Evolutionary conservation across 2,888 invertebrate species (phyloP).

Genomic region (Drosophila austrosaltans): DNA sequence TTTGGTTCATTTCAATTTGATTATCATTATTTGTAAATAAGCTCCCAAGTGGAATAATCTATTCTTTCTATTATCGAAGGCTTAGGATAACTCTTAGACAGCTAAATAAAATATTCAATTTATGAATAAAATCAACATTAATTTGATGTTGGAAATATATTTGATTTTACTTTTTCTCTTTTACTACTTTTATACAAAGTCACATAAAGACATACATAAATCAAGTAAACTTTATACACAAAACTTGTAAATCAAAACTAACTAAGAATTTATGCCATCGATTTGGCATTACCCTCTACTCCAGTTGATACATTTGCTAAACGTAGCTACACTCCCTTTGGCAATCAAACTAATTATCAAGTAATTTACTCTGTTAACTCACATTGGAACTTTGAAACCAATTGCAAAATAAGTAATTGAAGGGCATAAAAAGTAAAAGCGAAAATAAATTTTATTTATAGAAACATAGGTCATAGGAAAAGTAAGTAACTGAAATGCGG

Average conservation of each 20-base stretch:
- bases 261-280: too few relatives aligned
- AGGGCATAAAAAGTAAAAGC: constrained; percentile 10
- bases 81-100: not conserved
- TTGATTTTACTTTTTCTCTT: too few relatives aligned
- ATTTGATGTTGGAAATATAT: not conserved
- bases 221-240: too few relatives aligned
- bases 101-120: not conserved
- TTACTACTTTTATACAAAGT: not conserved
- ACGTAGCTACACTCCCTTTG: constrained; percentile 21
- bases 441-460: not conserved
- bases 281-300: too few relatives aligned
- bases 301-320: not conserved
- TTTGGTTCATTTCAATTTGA: too few relatives aligned
- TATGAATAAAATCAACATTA: not conserved
- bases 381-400: constrained; percentile 40
- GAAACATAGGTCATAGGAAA: not conserved
- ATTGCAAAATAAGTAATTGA: constrained; percentile 8
- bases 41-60: too few relatives aligned
- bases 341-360: constrained; percentile 65
- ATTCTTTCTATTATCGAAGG: too few relatives aligned
- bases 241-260: too few relatives aligned
- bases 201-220: not conserved
- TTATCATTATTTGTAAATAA: too few relatives aligned
- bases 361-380: constrained; percentile 62
- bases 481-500: not conserved